Percentiles rank a stretch among this genome's conserved stretches.
These are phyloP conservation scores for Cantharis nigra DNA, from an alignment of 2,888 invertebrate genomes.

Conservation along the genomic window DNA sequence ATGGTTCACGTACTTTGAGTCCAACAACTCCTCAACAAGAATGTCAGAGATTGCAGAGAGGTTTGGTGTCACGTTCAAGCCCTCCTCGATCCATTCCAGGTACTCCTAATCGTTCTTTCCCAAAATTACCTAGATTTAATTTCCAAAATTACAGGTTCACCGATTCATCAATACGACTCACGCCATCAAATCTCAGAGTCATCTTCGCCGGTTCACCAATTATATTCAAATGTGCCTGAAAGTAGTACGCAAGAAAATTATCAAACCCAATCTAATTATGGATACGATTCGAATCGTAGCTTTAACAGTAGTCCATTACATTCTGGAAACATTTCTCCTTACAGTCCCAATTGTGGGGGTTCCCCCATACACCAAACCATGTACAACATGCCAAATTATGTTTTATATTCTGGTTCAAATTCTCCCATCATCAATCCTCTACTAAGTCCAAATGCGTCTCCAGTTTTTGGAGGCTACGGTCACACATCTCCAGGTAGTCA, in stretches of 20 bases:
- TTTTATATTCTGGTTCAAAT: slow-evolving; percentile 44
- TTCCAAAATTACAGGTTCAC: slow-evolving; percentile 58
- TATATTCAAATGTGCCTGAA: slow-evolving; percentile 29
- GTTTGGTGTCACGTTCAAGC: slow-evolving; percentile 56
- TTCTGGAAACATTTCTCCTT: slow-evolving; percentile 44
- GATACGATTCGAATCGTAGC: slow-evolving; percentile 36
- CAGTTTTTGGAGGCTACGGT: slow-evolving; percentile 46
- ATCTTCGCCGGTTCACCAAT: slow-evolving; percentile 68
- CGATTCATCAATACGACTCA: slow-evolving; percentile 61
- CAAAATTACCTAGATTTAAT: neutral
- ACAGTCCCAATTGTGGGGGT: slow-evolving; percentile 45
- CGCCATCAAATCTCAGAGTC: slow-evolving; percentile 49
- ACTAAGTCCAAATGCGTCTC: slow-evolving; percentile 47
- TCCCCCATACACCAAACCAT: slow-evolving; percentile 47
- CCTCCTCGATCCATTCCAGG: slow-evolving; percentile 64
- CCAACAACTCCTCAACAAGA: slow-evolving; percentile 75
- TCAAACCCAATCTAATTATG: slow-evolving; percentile 18
- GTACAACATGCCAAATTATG: slow-evolving; percentile 45
- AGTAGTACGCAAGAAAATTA: slow-evolving; percentile 20
- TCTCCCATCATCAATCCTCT: slow-evolving; percentile 49
- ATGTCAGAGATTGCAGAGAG: slow-evolving; percentile 74
- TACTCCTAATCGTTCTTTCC: slow-evolving; percentile 39
- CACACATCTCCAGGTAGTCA: slow-evolving; percentile 32
- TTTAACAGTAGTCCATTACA: slow-evolving; percentile 42
- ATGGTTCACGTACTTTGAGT: slow-evolving; percentile 61